These are phyloP conservation scores for Tetropium fuscum DNA, from an alignment of 2,888 invertebrate species.

Conservation along the genomic window DNA sequence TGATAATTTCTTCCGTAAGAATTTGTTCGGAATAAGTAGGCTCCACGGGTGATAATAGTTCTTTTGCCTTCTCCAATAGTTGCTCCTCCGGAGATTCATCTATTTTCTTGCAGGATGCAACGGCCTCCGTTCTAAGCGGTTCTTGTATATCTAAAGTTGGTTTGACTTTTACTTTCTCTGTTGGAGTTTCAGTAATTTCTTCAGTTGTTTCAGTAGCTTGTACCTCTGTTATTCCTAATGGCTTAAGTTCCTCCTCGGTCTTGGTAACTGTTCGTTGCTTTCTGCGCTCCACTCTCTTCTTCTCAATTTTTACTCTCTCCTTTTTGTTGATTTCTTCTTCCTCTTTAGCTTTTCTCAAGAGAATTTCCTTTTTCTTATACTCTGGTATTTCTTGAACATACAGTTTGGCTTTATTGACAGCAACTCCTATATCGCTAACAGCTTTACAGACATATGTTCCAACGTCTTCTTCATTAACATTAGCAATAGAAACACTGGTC, in stretches of 20 bases:
- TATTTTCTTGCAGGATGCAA: slow-evolving; percentile 74
- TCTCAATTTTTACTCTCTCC: slow-evolving; percentile 68
- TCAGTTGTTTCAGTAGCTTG: slow-evolving; percentile 72
- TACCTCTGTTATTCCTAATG: slow-evolving; percentile 66
- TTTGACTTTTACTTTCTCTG: slow-evolving; percentile 66
- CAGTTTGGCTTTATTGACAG: slow-evolving; percentile 82
- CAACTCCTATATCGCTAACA: slow-evolving; percentile 86
- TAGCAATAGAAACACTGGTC: slow-evolving; percentile 77
- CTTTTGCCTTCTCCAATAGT: slow-evolving; percentile 66
- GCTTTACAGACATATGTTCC: slow-evolving; percentile 89
- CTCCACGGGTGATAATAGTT: slow-evolving; percentile 70
- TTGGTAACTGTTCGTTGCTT: slow-evolving; percentile 55
- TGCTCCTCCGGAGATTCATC: slow-evolving; percentile 66
- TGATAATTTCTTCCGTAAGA: slow-evolving; percentile 69
- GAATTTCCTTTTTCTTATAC: slow-evolving; percentile 65
- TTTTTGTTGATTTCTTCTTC: slow-evolving; percentile 68
- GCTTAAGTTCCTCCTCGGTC: slow-evolving; percentile 66
- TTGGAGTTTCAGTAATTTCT: slow-evolving; percentile 66
- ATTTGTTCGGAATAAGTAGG: slow-evolving; percentile 72
- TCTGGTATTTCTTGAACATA: slow-evolving; percentile 72
- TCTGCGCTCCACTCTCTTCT: slow-evolving; percentile 60
- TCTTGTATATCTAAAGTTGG: slow-evolving; percentile 71
- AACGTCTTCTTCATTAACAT: slow-evolving; percentile 74
- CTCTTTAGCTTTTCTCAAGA: slow-evolving; percentile 65
- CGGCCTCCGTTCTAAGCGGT: slow-evolving; percentile 71